These are phyloP conservation scores for Drosophila ercepeae DNA, from an alignment of 1,140 invertebrate species.

Conservation along the genomic window DNA sequence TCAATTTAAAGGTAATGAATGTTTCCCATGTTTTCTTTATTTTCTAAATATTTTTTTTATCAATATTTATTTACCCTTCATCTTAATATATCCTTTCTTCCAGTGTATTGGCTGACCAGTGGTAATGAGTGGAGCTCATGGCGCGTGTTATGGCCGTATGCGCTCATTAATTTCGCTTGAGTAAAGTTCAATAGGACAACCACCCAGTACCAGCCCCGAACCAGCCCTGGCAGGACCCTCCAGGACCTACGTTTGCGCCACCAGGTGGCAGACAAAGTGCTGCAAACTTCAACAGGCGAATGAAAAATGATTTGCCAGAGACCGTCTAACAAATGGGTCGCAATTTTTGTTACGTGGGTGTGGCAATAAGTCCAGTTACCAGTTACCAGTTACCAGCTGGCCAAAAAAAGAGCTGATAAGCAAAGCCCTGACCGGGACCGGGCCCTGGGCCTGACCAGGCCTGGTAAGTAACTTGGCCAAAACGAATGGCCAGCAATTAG, in stretches of 20 bases:
- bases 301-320: constrained; percentile 70
- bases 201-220: neutral
- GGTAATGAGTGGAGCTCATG: constrained; percentile 49
- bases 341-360: constrained; percentile 42
- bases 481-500: constrained; percentile 75
- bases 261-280: constrained; percentile 56
- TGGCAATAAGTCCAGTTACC: constrained; percentile 8
- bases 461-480: constrained; percentile 41
- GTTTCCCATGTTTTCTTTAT: neutral
- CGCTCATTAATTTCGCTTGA: constrained; percentile 77
- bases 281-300: constrained; percentile 72
- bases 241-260: neutral
- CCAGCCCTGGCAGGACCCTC: neutral
- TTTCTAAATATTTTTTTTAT: neutral
- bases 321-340: constrained; percentile 49
- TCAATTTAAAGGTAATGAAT: too few relatives aligned
- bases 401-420: constrained; percentile 37
- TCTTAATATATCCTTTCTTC: neutral
- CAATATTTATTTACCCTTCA: too few relatives aligned
- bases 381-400: constrained; percentile 5
- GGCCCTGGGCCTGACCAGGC: neutral
- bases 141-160: constrained; percentile 65
- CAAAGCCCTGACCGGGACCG: neutral
- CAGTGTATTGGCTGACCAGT: neutral
- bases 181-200: constrained; percentile 69